Conservation (phyloP, 2,888 invertebrate genomes). For the Archips xylosteana region DNA sequence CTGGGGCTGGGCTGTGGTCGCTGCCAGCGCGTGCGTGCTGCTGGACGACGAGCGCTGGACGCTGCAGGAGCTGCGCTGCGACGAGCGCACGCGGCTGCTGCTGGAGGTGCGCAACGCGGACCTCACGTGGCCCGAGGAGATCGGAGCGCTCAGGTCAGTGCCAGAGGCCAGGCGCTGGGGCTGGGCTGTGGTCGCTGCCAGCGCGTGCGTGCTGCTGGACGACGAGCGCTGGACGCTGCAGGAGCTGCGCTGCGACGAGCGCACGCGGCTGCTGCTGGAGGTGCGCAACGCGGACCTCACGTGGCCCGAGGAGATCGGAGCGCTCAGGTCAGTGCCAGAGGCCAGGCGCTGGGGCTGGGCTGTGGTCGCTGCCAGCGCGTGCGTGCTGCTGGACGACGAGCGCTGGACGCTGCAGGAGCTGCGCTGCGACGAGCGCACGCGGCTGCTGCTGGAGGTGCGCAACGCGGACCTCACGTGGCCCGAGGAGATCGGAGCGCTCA, state of each 20-base stretch:
- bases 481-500: conserved; percentile 92
- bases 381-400: no score
- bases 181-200: conserved; percentile 88
- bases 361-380: conserved; percentile 82
- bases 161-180: conserved; percentile 84
- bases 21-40: conserved; percentile 63
- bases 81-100: conserved; percentile 90
- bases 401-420: no score
- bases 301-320: conserved; percentile 97
- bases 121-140: conserved; percentile 97
- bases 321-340: conserved; percentile 80
- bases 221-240: no score
- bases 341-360: conserved; percentile 87
- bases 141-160: conserved; percentile 88
- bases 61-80: conserved; percentile 74
- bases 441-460: conserved; percentile 92
- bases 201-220: no score
- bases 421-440: conserved; percentile 90
- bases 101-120: conserved; percentile 94
- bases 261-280: conserved; percentile 91
- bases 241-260: conserved; percentile 87
- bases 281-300: conserved; percentile 95
- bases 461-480: conserved; percentile 97
- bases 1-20: conserved; percentile 90
- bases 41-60: conserved; percentile 46